A percentile compares a stretch with the other conserved stretches of the same genome.
Evolutionary conservation across 2,113 vertebrate genomes (phyloP).

Genomic region (Corythornis cristatus): DNA sequence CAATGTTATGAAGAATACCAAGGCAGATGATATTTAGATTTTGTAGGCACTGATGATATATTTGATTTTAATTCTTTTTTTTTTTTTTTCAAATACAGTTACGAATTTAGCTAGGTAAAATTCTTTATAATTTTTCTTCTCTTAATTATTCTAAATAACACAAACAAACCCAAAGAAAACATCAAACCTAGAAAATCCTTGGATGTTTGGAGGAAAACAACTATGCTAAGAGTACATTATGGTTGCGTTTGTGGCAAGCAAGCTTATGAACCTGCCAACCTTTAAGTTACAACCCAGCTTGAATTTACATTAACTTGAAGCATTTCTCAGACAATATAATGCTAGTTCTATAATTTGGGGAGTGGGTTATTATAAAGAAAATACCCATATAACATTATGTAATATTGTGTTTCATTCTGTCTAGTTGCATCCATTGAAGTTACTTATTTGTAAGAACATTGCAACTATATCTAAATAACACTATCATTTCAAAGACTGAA

Average conservation of each 20-base stretch:
- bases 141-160: not conserved
- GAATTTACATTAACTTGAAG: not conserved
- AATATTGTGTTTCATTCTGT: not conserved
- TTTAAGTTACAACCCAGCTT: not conserved
- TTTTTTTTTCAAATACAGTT: not conserved
- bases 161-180: not conserved
- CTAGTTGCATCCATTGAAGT: not conserved
- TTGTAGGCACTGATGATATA: not conserved
- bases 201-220: not conserved
- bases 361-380: not conserved
- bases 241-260: not conserved
- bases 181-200: not conserved
- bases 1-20: not conserved
- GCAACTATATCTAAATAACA: not conserved
- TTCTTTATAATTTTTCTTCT: not conserved
- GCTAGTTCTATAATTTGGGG: not conserved
- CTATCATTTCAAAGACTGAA: not conserved
- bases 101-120: not conserved
- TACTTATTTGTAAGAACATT: constrained; percentile 16
- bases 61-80: not conserved
- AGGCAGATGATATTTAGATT: not conserved
- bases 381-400: not conserved
- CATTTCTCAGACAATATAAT: not conserved
- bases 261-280: not conserved
- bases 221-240: not conserved